Evolutionary conservation across 2,888 invertebrate genomes (phyloP), one percentile per base, ranked within the genome.

Genomic region (Trachelus iudaicus): DNA sequence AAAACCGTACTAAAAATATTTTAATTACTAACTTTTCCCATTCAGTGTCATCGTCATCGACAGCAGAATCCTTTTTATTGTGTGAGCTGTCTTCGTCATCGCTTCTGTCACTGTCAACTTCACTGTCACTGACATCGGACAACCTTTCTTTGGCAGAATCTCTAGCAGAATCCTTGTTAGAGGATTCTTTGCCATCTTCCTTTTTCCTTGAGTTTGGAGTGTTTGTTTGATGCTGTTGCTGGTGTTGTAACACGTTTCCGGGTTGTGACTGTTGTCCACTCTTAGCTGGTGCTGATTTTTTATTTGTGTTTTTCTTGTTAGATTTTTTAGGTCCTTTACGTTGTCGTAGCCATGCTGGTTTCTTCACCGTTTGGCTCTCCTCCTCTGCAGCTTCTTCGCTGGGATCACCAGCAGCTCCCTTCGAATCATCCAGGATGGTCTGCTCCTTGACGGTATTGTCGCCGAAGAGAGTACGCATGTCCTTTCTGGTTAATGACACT

Each of bases 401-500:
- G 30, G 90, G 93, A 30, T 92, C 94, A 68, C 93, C 93, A n/a
- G 93, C 93, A 76, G 90, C 92, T 80, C 90, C 92, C 84, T 91
- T 92, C 82, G 87, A 91, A 83, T 90, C 93, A 85, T 92, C 93
- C 84, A 88, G 90, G 84, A 88, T 86, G 1, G 86, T 89, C 87
- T 94, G 93, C 80, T 95, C 95, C 86, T 95, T 95, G 33, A 95
- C 94, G 56, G 94, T 94, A 3, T 96, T 95, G 84, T 97, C 96
- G 4, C 97, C 97, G 88, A 97, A 97, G 9, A 97, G 92, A 69
- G 95, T 95, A 83, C 95, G 96, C 96, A 99, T 96, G 87, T 97
- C 95, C 87, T 95, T 95, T 75, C 99, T 94, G 23, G 94, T 93
- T 77, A 99, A 92, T 68, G 94, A 95, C 3, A 99, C 98, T 0